phyloP scores from a whole-genome alignment of 2,113 vertebrate genomes.

The Gambusia holbrooki region DNA sequence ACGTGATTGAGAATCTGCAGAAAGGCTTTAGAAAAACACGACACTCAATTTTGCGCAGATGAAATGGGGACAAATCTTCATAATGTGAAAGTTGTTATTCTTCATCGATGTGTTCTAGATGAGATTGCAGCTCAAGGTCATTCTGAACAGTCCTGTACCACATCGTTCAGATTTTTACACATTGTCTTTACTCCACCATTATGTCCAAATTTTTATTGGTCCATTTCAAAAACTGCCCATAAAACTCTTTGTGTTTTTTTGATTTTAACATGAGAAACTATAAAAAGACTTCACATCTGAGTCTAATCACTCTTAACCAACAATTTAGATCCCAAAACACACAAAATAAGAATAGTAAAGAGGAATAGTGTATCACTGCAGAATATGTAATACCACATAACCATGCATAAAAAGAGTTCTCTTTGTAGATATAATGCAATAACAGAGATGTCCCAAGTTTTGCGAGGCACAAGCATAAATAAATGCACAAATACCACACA shows the following conservation, averaged over 20 bases:
- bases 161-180: background rate
- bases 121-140: background rate
- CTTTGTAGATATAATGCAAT: background rate
- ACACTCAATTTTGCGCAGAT: too few species aligned
- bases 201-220: background rate
- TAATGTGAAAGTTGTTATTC: background rate
- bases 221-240: too few species aligned
- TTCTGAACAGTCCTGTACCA: background rate
- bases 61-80: background rate
- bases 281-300: background rate
- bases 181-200: background rate
- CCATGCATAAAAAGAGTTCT: background rate
- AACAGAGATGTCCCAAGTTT: background rate
- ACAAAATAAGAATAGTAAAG: too few species aligned
- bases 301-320: background rate
- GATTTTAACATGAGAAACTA: background rate
- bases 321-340: too few species aligned
- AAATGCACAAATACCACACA: background rate
- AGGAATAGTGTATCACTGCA: background rate
- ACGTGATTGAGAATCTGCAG: too few species aligned
- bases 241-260: too few species aligned
- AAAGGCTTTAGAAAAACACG: too few species aligned
- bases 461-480: background rate
- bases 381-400: background rate
- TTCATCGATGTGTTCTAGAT: too few species aligned